Evolutionary conservation across 2,113 vertebrate genomes (phyloP).

Genomic region (Calypte anna): DNA sequence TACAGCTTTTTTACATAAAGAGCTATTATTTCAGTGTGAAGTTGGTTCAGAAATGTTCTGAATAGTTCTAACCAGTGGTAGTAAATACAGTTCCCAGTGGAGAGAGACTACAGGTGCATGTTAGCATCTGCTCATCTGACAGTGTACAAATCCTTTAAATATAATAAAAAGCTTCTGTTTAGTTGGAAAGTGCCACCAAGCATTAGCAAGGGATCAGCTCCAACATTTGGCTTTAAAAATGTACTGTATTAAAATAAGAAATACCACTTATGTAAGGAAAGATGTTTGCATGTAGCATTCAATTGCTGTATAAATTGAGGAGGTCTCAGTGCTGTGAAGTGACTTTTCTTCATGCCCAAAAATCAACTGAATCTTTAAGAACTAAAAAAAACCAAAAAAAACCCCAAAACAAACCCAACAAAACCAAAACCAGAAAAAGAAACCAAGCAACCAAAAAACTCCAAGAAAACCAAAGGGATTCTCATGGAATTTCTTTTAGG

Average conservation of each 20-base stretch:
- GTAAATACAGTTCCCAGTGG: neutral
- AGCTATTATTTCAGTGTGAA: neutral
- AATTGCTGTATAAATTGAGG: neutral
- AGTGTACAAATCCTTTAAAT: slow-evolving; percentile 18
- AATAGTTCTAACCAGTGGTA: neutral
- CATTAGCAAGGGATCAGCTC: neutral
- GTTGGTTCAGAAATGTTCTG: neutral
- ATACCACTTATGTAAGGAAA: slow-evolving; percentile 15
- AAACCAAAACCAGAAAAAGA: no score
- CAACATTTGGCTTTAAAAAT: slow-evolving; percentile 14
- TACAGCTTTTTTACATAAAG: slow-evolving; percentile 15
- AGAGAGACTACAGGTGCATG: slow-evolving; percentile 7
- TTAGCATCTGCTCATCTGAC: slow-evolving; percentile 27
- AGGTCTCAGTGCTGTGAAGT: neutral
- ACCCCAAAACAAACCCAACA: no score
- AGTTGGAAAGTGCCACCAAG: neutral
- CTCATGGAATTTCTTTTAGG: neutral
- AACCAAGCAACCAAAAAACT: no score
- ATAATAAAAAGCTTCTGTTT: slow-evolving; percentile 9
- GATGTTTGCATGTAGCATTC: neutral
- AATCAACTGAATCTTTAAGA: neutral
- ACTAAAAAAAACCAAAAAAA: neutral
- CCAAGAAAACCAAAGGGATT: neutral
- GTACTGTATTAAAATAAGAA: slow-evolving; percentile 14
- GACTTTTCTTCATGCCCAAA: neutral